These are phyloP conservation scores for Otis tarda DNA, from an alignment of 2,113 vertebrate species.

Conservation along the genomic window DNA sequence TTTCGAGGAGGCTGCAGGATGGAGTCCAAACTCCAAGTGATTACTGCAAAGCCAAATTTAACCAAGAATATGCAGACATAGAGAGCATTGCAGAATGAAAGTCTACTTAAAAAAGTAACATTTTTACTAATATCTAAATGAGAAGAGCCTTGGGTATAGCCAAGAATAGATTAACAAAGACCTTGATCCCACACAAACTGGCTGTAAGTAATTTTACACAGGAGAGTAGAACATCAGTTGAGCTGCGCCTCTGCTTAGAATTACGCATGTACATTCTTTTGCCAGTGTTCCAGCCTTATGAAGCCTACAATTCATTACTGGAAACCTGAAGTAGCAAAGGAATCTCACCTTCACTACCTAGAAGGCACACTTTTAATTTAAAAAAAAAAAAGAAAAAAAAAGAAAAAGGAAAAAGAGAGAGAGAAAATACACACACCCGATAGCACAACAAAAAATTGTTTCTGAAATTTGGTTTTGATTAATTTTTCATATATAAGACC, in stretches of 20 bases:
- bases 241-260: slow-evolving; percentile 9
- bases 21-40: neutral
- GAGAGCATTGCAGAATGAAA: neutral
- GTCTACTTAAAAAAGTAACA: neutral
- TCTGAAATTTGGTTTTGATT: neutral
- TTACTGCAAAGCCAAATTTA: neutral
- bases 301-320: slow-evolving; percentile 4
- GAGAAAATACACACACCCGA: neutral
- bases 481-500: neutral
- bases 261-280: neutral
- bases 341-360: slow-evolving; percentile 4
- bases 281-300: neutral
- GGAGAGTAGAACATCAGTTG: slow-evolving; percentile 33
- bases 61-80: neutral
- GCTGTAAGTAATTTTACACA: slow-evolving; percentile 52
- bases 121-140: slow-evolving; percentile 51
- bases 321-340: slow-evolving; percentile 23
- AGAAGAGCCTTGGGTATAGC: slow-evolving; percentile 3
- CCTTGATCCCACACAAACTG: slow-evolving; percentile 47
- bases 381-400: neutral
- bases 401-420: neutral
- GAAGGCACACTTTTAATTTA: neutral
- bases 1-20: neutral
- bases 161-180: slow-evolving; percentile 44
- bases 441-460: neutral